These are phyloP conservation scores for Eumeta japonica DNA, from an alignment of 1,140 invertebrate genomes.

Conservation along the genomic window DNA sequence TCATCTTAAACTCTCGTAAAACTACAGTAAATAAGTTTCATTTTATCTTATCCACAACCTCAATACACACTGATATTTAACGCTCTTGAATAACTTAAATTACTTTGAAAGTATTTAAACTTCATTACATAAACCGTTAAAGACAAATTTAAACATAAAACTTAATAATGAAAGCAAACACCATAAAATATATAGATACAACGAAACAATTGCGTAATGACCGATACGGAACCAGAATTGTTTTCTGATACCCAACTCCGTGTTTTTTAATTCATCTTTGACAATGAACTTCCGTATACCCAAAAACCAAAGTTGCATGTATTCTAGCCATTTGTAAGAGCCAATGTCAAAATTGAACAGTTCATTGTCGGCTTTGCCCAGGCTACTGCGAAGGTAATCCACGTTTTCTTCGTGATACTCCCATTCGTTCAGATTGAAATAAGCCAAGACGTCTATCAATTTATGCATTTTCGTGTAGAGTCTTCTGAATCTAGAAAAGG, in stretches of 20 bases:
- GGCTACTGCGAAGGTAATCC: neutral
- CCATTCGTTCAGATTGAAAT: constrained; percentile 13
- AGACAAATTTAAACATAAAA: too few species aligned
- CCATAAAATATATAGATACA: constrained; percentile 9
- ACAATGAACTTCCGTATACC: constrained; percentile 15
- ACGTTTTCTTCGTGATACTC: constrained; percentile 12
- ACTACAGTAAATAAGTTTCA: too few species aligned
- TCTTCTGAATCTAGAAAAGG: constrained; percentile 14
- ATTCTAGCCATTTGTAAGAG: constrained; percentile 4
- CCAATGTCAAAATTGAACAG: constrained; percentile 15
- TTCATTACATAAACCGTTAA: too few species aligned
- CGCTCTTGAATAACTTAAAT: too few species aligned
- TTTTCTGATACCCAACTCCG: constrained; percentile 9
- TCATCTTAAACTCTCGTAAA: too few species aligned
- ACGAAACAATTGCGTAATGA: constrained; percentile 1
- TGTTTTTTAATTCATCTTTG: constrained; percentile 13
- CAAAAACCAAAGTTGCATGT: constrained; percentile 8
- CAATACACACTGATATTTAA: too few species aligned
- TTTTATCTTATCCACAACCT: too few species aligned
- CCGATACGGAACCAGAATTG: constrained; percentile 7
- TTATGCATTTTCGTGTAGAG: constrained; percentile 14
- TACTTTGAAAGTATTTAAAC: too few species aligned
- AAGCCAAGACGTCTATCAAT: constrained; percentile 6
- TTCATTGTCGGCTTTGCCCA: constrained; percentile 10
- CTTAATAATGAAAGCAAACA: constrained; percentile 4